Evolutionary conservation across 2,797 vertebrate genomes (phyloP), one percentile per base, ranked within the genome.

Genomic region (Danio choprae): DNA sequence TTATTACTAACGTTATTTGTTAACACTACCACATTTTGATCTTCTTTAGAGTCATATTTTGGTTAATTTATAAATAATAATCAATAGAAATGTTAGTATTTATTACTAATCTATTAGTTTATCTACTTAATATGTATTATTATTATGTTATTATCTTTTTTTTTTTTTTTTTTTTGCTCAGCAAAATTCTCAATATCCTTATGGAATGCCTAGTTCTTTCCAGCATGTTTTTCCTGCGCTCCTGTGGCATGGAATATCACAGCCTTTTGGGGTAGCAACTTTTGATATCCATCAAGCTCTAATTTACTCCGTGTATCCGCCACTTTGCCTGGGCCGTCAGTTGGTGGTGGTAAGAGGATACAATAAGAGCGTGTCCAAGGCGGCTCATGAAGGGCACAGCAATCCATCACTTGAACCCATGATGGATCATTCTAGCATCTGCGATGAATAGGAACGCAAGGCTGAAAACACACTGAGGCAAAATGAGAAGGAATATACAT

Each of bases 341-440:
- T 91, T 85, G 72, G 65, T 87, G 74, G 86, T 87, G 79, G 91
- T 93, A 92, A 93, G 91, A 89, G 90, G 91, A 94, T 91, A 92
- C 91, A 93, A 91, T 92, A 92, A 92, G 91, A 91, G 90, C 85
- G 85, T 90, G 91, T 93, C 92, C 91, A 75, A 88, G 87, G 87
- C 88, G 85, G 88, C 89, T 89, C 86, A 88, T 88, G 89, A 92
- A 92, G 91, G 90, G 89, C 92, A 92, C 62, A 79, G 87, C 90
- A 88, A 94, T 93, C 90, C 91, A 93, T 93, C 92, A 93, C 85
- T 83, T 69, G 55, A 36, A 74, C 55, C 50, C 86, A 85, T 93
- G 91, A 93, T 93, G 88, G 87, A 94, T 93, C 89, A 79, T 65
- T 74, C 81, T 77, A 77, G 89, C 87, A 89, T 91, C 87, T 86